Percentiles rank a stretch among this genome's conserved stretches.
Evolutionary conservation across 2,888 invertebrate genomes (phyloP).

Genomic region (Epistrophe eligans): DNA sequence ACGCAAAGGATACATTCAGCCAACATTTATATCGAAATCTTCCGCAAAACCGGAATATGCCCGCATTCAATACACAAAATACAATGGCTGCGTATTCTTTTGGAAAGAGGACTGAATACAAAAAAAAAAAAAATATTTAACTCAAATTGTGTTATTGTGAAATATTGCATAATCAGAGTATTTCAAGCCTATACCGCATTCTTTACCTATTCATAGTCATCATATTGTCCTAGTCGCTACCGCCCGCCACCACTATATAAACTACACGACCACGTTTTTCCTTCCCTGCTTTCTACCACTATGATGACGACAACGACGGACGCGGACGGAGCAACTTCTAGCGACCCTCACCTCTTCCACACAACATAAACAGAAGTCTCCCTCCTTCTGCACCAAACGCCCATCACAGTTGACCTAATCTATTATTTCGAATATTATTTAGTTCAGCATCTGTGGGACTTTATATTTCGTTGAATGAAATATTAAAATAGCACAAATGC

Average conservation of each 20-base stretch:
- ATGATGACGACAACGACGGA: background rate
- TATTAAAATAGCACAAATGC: conserved; percentile 70
- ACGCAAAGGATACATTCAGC: conserved; percentile 35
- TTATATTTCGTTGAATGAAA: conserved; percentile 66
- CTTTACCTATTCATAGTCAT: conserved; percentile 14
- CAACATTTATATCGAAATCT: background rate
- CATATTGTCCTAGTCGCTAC: background rate
- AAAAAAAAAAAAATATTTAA: conserved; percentile 24
- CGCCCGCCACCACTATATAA: background rate
- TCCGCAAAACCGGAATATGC: conserved; percentile 21
- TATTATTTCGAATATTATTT: conserved; percentile 61
- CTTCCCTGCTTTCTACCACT: background rate
- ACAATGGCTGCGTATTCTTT: conserved; percentile 35
- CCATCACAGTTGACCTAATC: conserved; percentile 67
- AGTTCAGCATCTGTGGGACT: conserved; percentile 57
- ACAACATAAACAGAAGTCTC: background rate
- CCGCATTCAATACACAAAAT: conserved; percentile 40
- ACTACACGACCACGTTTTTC: background rate
- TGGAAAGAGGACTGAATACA: background rate
- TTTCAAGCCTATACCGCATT: conserved; percentile 52
- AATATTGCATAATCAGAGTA: conserved; percentile 57
- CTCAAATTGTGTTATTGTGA: conserved; percentile 56
- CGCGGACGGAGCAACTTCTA: background rate
- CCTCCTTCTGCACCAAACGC: conserved; percentile 34
- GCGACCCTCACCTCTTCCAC: conserved; percentile 26